Base-by-base conservation (phyloP, 2,113 vertebrate genomes). In the Steatornis caripensis region DNA sequence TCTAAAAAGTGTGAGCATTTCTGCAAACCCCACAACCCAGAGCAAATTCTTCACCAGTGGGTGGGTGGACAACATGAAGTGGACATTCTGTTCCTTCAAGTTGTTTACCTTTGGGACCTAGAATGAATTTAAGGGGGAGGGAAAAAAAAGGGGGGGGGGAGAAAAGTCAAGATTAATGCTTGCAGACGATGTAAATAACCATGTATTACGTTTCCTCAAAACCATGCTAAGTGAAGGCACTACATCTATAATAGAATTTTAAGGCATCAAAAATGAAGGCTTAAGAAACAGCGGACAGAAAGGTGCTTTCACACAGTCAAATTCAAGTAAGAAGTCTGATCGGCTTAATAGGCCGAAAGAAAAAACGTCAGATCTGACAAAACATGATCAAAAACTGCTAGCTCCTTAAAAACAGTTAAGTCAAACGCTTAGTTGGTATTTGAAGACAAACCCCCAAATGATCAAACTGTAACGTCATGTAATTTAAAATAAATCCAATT, bases 1-100 rank as follows among this genome's bases (percentile, higher is more conserved):
- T 98, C 98, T 99, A 99, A 98, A 99, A 99, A 74, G 99, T 99
- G 98, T 99, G 99, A 87, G 99, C 99, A 90, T 99, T 99, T 98
- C 99, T 99, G 98, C 99, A 99, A 94, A 99, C 99, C 68, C 99
- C 99, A 89, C 99, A 99, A 79, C 99, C 99, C 96, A 99, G 97
- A 87, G 99, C 99, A 97, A 99, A 99, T 97, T 99, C 99, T 97
- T 99, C 99, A 82, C 99, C 99, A 4, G 99, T 99, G 58, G 99
- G 98, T 41, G 99, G 99, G 93, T 99, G 99, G 80, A 99, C 99
- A 96, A 99, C 99, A 85, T 99, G 99, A 97, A 99, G 98, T 43
- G 99, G 99, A 96, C 99, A 99, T 96, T 99, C 99, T 3, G 99
- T 99, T 80, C 99, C 99, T 98, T 99, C 99, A 96, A 99, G 98